Percentiles rank a stretch among this genome's conserved stretches.
phyloP scores from a whole-genome alignment of 2,113 vertebrate genomes.

The Nyctibius bracteatus region DNA sequence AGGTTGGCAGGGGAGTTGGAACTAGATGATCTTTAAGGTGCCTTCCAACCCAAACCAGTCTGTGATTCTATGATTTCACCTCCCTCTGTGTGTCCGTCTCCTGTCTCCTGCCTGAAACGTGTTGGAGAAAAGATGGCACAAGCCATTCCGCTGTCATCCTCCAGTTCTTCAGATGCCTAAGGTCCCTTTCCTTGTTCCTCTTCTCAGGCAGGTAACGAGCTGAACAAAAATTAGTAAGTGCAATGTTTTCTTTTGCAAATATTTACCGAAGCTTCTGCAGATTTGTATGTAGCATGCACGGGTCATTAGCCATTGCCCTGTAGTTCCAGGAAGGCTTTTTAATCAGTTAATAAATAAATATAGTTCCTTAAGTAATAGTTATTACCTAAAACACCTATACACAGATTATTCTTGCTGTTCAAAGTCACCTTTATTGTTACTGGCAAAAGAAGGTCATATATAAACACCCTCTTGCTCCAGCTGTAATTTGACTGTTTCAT shows the following conservation, averaged over 20 bases:
- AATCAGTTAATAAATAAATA: neutral
- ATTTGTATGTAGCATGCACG: accelerated
- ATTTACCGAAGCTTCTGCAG: neutral
- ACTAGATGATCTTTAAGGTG: too few relatives aligned
- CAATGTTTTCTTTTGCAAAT: neutral
- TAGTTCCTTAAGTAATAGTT: neutral
- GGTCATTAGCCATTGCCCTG: neutral
- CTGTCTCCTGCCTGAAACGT: neutral
- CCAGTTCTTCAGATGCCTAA: neutral
- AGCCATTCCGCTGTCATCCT: neutral
- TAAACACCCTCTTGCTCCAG: neutral
- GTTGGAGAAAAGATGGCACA: neutral
- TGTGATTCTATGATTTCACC: too few relatives aligned
- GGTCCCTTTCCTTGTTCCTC: neutral
- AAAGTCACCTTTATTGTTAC: neutral
- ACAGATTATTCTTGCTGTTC: neutral
- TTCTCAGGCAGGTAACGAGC: neutral
- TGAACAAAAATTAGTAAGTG: neutral
- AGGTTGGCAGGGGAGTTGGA: too few relatives aligned
- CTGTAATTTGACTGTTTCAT: neutral
- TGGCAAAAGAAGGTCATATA: neutral
- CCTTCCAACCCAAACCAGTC: too few relatives aligned
- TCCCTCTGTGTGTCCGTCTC: accelerated
- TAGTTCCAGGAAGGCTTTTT: neutral
- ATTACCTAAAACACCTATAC: neutral